phyloP scores from a whole-genome alignment of 2,113 vertebrate genomes.

The Bostrychus sinensis region DNA sequence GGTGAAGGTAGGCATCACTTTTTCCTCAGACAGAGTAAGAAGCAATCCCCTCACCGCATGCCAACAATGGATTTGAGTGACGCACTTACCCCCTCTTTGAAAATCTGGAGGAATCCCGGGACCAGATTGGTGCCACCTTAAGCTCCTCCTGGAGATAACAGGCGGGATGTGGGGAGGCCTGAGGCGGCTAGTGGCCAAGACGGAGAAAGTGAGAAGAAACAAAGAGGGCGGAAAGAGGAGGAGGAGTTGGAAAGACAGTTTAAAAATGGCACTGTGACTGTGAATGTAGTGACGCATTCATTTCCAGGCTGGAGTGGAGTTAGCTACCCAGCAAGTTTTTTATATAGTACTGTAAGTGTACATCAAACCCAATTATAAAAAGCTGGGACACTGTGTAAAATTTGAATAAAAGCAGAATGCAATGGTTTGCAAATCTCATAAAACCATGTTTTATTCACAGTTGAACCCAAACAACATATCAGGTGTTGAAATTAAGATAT shows the following conservation, averaged over 20 bases:
- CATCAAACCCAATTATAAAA: too few species aligned
- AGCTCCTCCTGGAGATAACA: conserved; percentile 67
- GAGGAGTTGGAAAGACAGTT: background rate
- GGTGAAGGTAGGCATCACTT: conserved; percentile 32
- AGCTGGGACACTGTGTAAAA: too few species aligned
- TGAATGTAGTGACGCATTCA: too few species aligned
- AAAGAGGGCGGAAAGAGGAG: conserved; percentile 25
- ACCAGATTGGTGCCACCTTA: conserved; percentile 64
- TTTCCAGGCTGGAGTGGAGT: too few species aligned
- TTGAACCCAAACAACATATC: too few species aligned
- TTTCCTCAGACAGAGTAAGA: conserved; percentile 19
- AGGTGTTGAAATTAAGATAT: too few species aligned
- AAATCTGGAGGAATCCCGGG: conserved; percentile 57
- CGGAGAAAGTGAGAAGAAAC: conserved; percentile 43
- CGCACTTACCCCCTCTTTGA: conserved; percentile 50
- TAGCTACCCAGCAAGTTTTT: too few species aligned
- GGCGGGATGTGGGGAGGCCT: conserved; percentile 46
- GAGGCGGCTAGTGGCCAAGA: background rate
- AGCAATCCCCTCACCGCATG: conserved; percentile 13
- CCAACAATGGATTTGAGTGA: conserved; percentile 54
- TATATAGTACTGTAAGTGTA: too few species aligned
- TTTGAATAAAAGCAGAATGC: too few species aligned
- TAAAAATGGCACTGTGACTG: background rate
- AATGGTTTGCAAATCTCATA: too few species aligned
- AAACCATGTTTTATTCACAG: too few species aligned